Evolutionary conservation across 2,113 vertebrate species (phyloP).

Genomic region (Sander vitreus): DNA sequence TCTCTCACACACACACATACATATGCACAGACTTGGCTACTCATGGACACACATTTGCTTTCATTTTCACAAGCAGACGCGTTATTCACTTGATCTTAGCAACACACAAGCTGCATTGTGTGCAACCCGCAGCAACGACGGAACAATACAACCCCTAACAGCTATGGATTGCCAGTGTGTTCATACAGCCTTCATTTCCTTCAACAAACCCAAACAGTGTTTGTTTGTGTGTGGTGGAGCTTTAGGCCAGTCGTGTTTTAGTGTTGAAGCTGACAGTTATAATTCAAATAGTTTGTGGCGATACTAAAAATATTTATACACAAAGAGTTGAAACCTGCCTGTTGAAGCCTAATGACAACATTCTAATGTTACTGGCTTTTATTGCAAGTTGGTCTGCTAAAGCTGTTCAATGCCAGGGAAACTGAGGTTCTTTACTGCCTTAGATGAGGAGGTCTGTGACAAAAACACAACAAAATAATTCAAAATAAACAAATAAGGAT

Average conservation of each 20-base stretch:
- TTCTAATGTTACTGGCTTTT: neutral
- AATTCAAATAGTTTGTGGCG: constrained; percentile 35
- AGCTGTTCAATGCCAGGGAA: neutral
- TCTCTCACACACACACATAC: constrained; percentile 7
- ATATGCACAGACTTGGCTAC: constrained; percentile 18
- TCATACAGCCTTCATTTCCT: constrained; percentile 41
- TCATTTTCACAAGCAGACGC: constrained; percentile 31
- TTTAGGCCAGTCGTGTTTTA: constrained; percentile 15
- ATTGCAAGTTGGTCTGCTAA: neutral
- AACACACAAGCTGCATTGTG: constrained; percentile 59
- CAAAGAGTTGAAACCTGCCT: constrained; percentile 26
- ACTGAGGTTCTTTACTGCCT: neutral
- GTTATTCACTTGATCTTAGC: constrained; percentile 56
- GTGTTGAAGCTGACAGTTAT: constrained; percentile 23
- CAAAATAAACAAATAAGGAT: neutral
- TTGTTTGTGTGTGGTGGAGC: neutral
- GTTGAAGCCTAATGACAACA: constrained; percentile 10
- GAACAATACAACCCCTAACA: constrained; percentile 40
- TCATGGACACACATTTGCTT: constrained; percentile 37
- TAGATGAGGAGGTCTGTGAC: neutral
- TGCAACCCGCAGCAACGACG: constrained; percentile 36
- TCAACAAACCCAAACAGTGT: constrained; percentile 43
- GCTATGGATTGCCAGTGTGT: constrained; percentile 29
- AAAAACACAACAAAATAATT: neutral
- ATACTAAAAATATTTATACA: constrained; percentile 24